Conservation (phyloP, 2,113 vertebrate species). For the Phocoena sinus region DNA sequence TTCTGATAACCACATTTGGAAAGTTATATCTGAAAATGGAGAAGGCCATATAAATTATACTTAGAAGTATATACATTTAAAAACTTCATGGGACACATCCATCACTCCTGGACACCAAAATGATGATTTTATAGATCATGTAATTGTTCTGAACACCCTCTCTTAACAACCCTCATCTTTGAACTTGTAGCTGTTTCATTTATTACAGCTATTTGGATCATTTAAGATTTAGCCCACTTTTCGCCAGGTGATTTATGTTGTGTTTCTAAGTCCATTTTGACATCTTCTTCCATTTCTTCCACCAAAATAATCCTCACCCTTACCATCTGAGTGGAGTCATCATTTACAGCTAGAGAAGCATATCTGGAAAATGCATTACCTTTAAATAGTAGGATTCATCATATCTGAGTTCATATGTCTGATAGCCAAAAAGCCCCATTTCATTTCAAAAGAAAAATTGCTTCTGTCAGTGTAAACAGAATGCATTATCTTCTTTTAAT, state of each 20-base stretch:
- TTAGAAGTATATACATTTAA: slow-evolving; percentile 55
- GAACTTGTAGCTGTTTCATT: slow-evolving; percentile 63
- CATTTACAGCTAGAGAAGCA: slow-evolving; percentile 78
- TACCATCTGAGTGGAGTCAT: slow-evolving; percentile 75
- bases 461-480: slow-evolving; percentile 86
- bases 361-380: slow-evolving; percentile 81
- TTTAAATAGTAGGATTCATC: slow-evolving; percentile 81
- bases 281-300: slow-evolving; percentile 69
- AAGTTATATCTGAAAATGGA: slow-evolving; percentile 58
- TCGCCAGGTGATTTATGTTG: slow-evolving; percentile 75
- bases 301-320: slow-evolving; percentile 63
- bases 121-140: slow-evolving; percentile 57
- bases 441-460: slow-evolving; percentile 83
- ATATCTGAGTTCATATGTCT: slow-evolving; percentile 81
- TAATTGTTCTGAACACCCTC: slow-evolving; percentile 56
- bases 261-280: slow-evolving; percentile 73
- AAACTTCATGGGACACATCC: slow-evolving; percentile 62
- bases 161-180: slow-evolving; percentile 52
- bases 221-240: slow-evolving; percentile 70
- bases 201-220: slow-evolving; percentile 59
- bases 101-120: slow-evolving; percentile 29
- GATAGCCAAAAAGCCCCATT: slow-evolving; percentile 81
- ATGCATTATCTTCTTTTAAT: slow-evolving; percentile 86
- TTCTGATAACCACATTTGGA: slow-evolving; percentile 19
- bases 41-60: slow-evolving; percentile 52